Evolutionary conservation across 2,113 vertebrate genomes (phyloP), one percentile per base, ranked within the genome.

Genomic region (Emydura subglobosa): DNA sequence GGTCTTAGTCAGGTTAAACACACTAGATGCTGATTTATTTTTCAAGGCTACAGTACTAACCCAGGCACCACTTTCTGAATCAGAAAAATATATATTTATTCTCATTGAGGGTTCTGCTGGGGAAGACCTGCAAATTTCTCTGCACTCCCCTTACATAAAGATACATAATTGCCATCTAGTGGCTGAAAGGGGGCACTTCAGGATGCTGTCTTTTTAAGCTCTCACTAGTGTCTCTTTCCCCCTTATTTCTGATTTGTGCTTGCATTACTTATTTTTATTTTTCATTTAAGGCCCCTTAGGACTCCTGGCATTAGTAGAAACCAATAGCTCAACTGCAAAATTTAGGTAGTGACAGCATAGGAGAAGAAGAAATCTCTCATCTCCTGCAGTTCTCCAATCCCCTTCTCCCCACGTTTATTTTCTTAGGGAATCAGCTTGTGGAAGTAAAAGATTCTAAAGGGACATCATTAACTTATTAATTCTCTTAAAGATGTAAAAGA

Each of bases 121-220:
- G 21, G 50, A 10, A 4, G 25, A 34, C 1, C 17, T 11, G 2
- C 0, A 1, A 65, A 13, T 1, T 34, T 34, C 49, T 19, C 47
- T 3, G 31, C 2, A 16, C 0, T 2, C 34, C 4, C 27, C 9
- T 47, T 31, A 9, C 88, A 86, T 19, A 92, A 79, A 97, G 97
- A 94, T 97, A 59, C 94, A 79, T 61, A 97, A 68, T 93, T 98
- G 98, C 98, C 98, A 97, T 87, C 98, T 98, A 98, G 98, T 93
- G 98, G 78, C 91, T 54, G 5, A 74, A 0, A 14, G 76, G 76
- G 9, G 14, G 1, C 2, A 24, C 29, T 55, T 42, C 59, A 65
- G 49, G 2, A 42, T 14, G 3, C 1, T 2, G 3, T 2, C 34
- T 86, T 86, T 76, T 13, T 49, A 57, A 49, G 31, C 13, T 27